These are phyloP conservation scores for Gadus macrocephalus DNA, from an alignment of 2,113 vertebrate species.

Conservation along the genomic window DNA sequence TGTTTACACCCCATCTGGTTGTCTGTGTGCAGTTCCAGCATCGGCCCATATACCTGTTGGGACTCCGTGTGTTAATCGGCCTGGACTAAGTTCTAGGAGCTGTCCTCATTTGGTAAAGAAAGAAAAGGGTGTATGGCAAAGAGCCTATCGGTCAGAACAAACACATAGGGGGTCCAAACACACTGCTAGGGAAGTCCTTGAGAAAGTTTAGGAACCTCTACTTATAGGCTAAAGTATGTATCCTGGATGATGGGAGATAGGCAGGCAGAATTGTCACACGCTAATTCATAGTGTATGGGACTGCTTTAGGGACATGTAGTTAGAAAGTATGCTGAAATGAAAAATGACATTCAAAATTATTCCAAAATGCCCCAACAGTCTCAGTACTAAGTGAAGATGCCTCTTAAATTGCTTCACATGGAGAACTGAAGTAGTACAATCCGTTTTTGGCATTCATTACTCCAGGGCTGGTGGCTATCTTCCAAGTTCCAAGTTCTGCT, in stretches of 20 bases:
- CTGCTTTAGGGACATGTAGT: background rate
- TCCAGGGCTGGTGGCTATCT: too few species aligned
- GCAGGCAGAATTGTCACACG: background rate
- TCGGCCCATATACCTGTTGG: too few species aligned
- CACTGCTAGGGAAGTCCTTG: constrained; percentile 24
- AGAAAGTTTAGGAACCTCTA: constrained; percentile 23
- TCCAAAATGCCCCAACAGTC: background rate
- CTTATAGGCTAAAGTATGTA: background rate
- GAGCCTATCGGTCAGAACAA: constrained; percentile 3
- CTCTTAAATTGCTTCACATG: background rate
- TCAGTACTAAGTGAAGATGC: background rate
- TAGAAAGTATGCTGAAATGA: background rate
- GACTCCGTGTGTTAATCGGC: too few species aligned
- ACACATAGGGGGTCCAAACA: background rate
- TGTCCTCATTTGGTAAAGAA: too few species aligned
- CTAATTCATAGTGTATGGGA: background rate
- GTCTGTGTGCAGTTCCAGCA: constrained; percentile 34
- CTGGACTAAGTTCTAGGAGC: too few species aligned
- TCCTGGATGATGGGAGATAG: background rate
- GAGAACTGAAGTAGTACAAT: background rate
- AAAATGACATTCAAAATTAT: background rate
- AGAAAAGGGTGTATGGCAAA: constrained; percentile 21
- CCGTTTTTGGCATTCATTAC: background rate
- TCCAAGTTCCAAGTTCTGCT: background rate
- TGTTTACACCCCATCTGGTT: constrained; percentile 80